Conservation (phyloP, 2,797 vertebrate species). For the Phataginus tetradactyla region DNA sequence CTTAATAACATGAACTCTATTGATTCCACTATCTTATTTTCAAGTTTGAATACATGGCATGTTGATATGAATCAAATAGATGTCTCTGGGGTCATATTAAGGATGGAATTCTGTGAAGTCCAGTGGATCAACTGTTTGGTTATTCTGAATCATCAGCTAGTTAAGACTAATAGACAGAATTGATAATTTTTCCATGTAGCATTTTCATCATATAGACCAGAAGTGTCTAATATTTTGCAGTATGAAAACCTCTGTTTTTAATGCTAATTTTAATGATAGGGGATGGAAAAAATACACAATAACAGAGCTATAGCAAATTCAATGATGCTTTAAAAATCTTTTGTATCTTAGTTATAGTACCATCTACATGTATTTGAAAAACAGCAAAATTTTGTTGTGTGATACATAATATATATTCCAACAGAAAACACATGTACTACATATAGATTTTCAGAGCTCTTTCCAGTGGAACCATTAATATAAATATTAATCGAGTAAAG, state of each 20-base stretch:
- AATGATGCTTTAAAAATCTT: background rate
- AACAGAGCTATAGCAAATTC: background rate
- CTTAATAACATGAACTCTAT: background rate
- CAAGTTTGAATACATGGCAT: background rate
- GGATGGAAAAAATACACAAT: background rate
- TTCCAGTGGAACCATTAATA: background rate
- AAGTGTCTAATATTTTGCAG: background rate
- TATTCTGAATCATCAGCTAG: conserved; percentile 3
- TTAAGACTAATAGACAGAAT: background rate
- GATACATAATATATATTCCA: background rate
- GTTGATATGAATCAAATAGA: background rate
- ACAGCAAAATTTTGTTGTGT: background rate
- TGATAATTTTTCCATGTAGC: background rate
- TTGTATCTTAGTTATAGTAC: background rate
- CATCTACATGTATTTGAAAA: background rate
- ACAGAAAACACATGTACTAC: background rate
- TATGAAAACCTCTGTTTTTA: background rate
- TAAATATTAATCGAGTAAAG: background rate
- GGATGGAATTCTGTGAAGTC: conserved; percentile 19
- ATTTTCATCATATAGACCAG: conserved; percentile 20
- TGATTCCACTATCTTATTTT: background rate
- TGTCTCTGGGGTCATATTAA: background rate
- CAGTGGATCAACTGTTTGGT: background rate
- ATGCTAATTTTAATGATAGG: background rate
- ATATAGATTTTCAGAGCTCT: background rate